These are phyloP conservation scores for Chirona hameri DNA, from an alignment of 2,888 invertebrate species.

Conservation along the genomic window DNA sequence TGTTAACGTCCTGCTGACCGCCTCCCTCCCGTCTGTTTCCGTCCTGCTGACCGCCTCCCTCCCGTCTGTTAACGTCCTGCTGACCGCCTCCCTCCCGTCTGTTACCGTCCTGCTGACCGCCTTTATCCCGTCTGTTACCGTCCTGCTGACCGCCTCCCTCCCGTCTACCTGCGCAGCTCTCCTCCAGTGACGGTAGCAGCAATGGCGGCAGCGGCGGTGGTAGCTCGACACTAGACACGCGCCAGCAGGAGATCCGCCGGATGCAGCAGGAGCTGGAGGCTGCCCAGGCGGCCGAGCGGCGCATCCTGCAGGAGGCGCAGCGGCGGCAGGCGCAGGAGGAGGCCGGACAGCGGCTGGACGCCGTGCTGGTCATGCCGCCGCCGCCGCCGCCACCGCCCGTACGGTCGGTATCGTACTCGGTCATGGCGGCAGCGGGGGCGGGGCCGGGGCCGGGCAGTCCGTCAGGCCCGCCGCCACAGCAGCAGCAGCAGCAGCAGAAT, in stretches of 20 bases:
- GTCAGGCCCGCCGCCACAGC: not conserved
- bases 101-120: not conserved
- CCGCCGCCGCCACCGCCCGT: constrained; percentile 8
- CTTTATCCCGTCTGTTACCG: not conserved
- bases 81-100: not conserved
- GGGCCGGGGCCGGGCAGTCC: not conserved
- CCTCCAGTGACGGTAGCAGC: not conserved
- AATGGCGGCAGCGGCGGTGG: not conserved
- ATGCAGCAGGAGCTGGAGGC: constrained; percentile 56
- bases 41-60: not conserved
- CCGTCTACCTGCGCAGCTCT: not conserved
- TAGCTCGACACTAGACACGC: not conserved
- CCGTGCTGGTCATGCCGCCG: not conserved
- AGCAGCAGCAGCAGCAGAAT: not conserved
- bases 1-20: too few species aligned
- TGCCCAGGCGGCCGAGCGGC: constrained; percentile 51
- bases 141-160: not conserved
- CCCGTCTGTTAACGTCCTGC: too few species aligned
- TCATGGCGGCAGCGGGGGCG: constrained; percentile 3
- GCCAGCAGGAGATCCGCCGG: constrained; percentile 55
- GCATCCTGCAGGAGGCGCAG: constrained; percentile 49
- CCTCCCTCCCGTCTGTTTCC: too few species aligned
- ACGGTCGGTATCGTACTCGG: not conserved
- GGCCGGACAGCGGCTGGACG: not conserved
- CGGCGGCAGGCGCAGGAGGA: constrained; percentile 42